Evolutionary conservation across 1,140 invertebrate genomes (phyloP).

Genomic region (Phymastichus coffea): DNA sequence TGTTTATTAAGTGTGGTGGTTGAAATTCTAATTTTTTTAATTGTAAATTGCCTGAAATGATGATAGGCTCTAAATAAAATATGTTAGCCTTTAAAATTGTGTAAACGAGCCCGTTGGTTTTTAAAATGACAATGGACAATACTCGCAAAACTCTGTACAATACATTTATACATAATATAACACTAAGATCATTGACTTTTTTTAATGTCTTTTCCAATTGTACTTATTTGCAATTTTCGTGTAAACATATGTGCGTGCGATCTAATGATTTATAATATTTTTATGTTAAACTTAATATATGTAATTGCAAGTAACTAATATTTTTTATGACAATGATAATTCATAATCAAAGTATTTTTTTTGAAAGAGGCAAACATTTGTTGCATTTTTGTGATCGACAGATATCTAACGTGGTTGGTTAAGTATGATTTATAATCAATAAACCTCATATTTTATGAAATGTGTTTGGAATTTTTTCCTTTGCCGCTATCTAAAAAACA

Average conservation of each 20-base stretch:
- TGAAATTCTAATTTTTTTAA: constrained; percentile 17
- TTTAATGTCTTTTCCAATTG: constrained; percentile 25
- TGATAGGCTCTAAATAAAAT: constrained; percentile 15
- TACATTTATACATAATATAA: constrained; percentile 27
- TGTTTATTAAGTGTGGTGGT: constrained; percentile 6
- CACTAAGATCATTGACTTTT: constrained; percentile 14
- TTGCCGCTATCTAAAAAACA: too few relatives aligned
- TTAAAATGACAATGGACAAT: constrained; percentile 43
- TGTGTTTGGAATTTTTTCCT: too few relatives aligned
- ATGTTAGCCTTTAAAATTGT: constrained; percentile 20
- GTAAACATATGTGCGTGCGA: constrained; percentile 10
- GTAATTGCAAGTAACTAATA: constrained; percentile 27
- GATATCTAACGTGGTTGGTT: constrained; percentile 35
- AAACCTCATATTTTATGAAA: constrained; percentile 45
- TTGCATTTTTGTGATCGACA: constrained; percentile 34
- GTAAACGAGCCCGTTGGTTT: constrained; percentile 31
- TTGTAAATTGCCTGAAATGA: constrained; percentile 24
- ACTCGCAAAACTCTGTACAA: constrained; percentile 42
- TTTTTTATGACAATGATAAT: constrained; percentile 35
- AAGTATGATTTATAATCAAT: constrained; percentile 40
- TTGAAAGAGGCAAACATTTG: constrained; percentile 28
- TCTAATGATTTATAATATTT: constrained; percentile 29
- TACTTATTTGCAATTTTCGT: constrained; percentile 38
- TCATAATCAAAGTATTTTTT: constrained; percentile 26
- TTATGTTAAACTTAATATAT: constrained; percentile 26